A percentile compares a stretch with the other conserved stretches of the same genome.
Conservation (phyloP, 2,888 invertebrate species). For the Fissipunctia ypsillon region DNA sequence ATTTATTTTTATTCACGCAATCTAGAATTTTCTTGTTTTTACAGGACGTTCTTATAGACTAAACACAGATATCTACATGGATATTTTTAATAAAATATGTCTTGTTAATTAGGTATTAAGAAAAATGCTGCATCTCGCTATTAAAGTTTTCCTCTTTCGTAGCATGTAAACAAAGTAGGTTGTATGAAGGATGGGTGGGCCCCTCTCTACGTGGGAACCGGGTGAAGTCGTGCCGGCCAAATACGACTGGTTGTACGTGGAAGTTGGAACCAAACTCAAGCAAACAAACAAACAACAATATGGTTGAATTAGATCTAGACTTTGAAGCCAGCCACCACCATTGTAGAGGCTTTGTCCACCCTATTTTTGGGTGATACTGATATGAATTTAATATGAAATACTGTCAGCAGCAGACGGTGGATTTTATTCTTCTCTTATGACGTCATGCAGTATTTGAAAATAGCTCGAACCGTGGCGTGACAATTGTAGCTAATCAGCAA, state of each 20-base stretch:
- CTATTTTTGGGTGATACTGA: neutral
- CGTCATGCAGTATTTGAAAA: neutral
- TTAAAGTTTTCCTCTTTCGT: slow-evolving; percentile 10
- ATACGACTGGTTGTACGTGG: slow-evolving; percentile 17
- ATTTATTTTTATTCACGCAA: neutral
- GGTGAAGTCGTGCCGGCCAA: slow-evolving; percentile 22
- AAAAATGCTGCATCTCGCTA: slow-evolving; percentile 27
- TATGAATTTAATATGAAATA: no score
- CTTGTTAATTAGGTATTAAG: neutral
- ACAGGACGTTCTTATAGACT: neutral
- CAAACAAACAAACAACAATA: slow-evolving; percentile 18
- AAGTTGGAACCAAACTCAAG: slow-evolving; percentile 14
- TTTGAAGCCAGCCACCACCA: slow-evolving; percentile 12
- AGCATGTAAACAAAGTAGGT: neutral
- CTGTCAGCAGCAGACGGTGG: neutral
- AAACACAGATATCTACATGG: neutral
- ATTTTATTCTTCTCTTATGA: neutral
- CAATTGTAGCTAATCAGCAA: neutral
- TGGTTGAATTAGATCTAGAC: slow-evolving; percentile 9
- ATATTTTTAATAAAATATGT: neutral
- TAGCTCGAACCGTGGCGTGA: neutral
- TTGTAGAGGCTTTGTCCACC: slow-evolving; percentile 21
- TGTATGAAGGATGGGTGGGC: neutral
- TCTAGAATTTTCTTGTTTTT: neutral
- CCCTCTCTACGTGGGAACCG: slow-evolving; percentile 24